Evolutionary conservation across 2,113 vertebrate species (phyloP).

Genomic region (Podiceps cristatus): DNA sequence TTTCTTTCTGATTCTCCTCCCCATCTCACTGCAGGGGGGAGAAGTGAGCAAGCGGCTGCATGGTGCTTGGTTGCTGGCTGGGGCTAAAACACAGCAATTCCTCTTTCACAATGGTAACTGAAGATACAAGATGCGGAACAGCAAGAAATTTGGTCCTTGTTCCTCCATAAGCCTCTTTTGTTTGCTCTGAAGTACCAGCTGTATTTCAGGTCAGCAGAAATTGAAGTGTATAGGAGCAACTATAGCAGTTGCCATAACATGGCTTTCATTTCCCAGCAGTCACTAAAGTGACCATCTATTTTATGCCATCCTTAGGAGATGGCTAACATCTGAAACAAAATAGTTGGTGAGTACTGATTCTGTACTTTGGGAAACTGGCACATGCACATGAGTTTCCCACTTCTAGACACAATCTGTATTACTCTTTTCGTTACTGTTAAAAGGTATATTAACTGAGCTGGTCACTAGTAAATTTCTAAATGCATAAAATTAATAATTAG

Average conservation of each 20-base stretch:
- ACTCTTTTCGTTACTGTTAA: neutral
- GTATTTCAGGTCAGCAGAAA: slow-evolving; percentile 20
- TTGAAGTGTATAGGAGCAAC: neutral
- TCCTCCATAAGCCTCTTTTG: neutral
- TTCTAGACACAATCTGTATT: neutral
- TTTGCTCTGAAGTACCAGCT: slow-evolving; percentile 15
- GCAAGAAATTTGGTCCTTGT: slow-evolving; percentile 32
- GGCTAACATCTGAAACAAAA: neutral
- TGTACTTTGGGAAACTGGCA: neutral
- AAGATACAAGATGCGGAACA: slow-evolving; percentile 16
- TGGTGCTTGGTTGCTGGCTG: too few species aligned
- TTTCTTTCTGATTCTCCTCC: too few species aligned
- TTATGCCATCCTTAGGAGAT: neutral
- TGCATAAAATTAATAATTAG: neutral
- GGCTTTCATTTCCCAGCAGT: neutral
- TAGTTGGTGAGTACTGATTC: neutral
- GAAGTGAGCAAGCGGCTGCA: too few species aligned
- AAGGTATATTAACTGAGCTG: neutral
- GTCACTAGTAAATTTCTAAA: neutral
- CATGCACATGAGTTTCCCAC: neutral
- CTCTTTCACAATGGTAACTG: neutral
- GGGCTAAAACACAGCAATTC: neutral
- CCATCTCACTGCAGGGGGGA: too few species aligned
- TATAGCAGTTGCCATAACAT: neutral
- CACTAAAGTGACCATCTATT: slow-evolving; percentile 8